Base-by-base conservation (phyloP, 2,113 vertebrate species). In the Prionailurus viverrinus region DNA sequence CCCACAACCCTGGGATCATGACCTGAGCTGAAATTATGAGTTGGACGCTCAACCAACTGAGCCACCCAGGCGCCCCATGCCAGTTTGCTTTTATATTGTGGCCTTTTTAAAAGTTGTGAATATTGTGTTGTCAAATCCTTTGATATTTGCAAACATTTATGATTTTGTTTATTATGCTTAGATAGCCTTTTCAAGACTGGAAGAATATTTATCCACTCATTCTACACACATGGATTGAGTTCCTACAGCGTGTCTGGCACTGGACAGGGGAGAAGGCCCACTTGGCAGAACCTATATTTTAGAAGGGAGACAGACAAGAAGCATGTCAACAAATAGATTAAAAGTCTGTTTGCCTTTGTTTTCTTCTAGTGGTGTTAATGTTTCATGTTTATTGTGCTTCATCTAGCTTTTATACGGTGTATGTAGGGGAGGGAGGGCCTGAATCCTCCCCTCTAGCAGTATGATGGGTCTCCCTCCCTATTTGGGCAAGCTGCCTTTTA, bases 81-180 rank as follows among this genome's bases (percentile, higher is more conserved):
- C 58, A 61, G 18, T 80, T 87, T 88, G 58, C 45, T 95, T 39
- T 91, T 89, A 89, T 73, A 53, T 82, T 51, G 10, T 25, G 18
- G 7, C 13, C 48, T 82, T 68, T 80, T 25, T 65, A 82, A 48
- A 73, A 66, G 55, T 66, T 74, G 27, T 81, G 55, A 74, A 68
- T 80, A 53, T 61, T 85, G 39, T 33, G 15, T 82, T 39, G 5
- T 66, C 63, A 96, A 12, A 69, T 94, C 39, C 90, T 71, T 68
- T 66, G 23, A 66, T 74, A 31, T 74, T 96, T 89, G 51, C 84
- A 58, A 3, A 65, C 4, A 1, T 74, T 84, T 87, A 53, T 86
- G 36, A 65, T 55, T 97, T 95, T 96, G 29, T 82, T 94, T 11
- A 5, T 85, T 89, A 25, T 63, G 9, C 25, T 90, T 90, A 55